Base-by-base conservation (phyloP, 2,888 invertebrate genomes). In the Xanthorhoe spadicearia region DNA sequence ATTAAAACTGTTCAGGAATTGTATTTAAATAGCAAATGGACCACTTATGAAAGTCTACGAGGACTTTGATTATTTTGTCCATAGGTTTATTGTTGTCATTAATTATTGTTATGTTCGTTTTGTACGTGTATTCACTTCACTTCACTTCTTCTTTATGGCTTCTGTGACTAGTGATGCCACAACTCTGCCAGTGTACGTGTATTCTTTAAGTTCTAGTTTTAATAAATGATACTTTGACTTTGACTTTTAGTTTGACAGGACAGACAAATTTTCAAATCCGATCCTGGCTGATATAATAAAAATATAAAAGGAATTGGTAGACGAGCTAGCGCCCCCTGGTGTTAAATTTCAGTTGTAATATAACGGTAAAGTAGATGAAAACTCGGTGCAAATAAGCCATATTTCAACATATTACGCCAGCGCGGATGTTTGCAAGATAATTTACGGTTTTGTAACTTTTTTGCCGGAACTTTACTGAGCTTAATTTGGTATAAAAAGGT, bases 351-450 rank as follows among this genome's bases (percentile, higher is more conserved):
- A 61, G 66, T 53, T 56, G 61, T 66, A 57, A 64, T 64, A 58
- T 58, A 64, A 58, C 53, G 58, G 64, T 48, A 58, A 64, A 61
- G 65, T 52, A 65, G 65, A 65, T 64, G 65, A 65, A 65, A 65
- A 65, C 65, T 65, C 61, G 51, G 56, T 65, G 61, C 65, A 65
- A 65, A 61, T 65, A 65, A 65, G 65, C 56, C 52, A 61, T 65
- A 61, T 65, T 65, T 65, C 48, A 65, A 65, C 65, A 57, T 61
- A 65, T 57, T 61, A 61, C 58, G 56, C 51, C 48, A 38, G 61
- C 50, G 55, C 56, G 61, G 56, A 61, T 65, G 65, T 65, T 65
- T 56, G 55, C 10, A 65, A 61, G 61, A 61, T 65, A 61, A 61
- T 65, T 61, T 65, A 61, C 61, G 61, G 61, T 51, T 56, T 61